Evolutionary conservation across 2,797 vertebrate genomes (phyloP), one percentile per base, ranked within the genome.

Genomic region (Hybognathus amarus): DNA sequence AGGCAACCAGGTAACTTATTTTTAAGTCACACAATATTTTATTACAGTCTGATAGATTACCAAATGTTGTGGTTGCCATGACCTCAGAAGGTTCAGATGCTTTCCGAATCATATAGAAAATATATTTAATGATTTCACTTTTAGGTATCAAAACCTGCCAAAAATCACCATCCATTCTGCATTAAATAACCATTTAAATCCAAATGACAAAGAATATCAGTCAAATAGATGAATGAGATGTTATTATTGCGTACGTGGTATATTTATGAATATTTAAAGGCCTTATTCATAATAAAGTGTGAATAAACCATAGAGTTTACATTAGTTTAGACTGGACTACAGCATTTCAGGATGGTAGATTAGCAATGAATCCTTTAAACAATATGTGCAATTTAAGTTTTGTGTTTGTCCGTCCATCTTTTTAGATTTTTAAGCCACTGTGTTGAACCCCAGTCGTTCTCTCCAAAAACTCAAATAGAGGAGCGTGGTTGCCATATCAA

Each of bases 401-500:
- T 36, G 7, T 73, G 13, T 73, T 71, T 50, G 27, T 36, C 27
- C 27, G n/a, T 59, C 18, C 50, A 20, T 80, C 20, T 40, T 56
- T 64, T 63, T 61, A 20, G 27, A 40, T 76, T 82, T 83, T 61
- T 20, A 33, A 68, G 36, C 20, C 64, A 47, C 52, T 45, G n/a
- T 68, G 17, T 70, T 61, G 54, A 70, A 50, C 74, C 74, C 42
- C 70, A 66, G 45, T 47, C 33, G 33, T 24, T 83, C 40, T 78
- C 75, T 63, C 82, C 74, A 61, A 83, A 83, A 83, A 70, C 66
- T 73, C 47, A 78, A 86, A 83, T 74, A 73, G 85, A 93, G 92
- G 92, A 93, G 92, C 88, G 87, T 91, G 92, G 94, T 95, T 95
- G 94, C 94, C 93, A 94, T 94, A 93, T 94, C 93, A 93, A 95